Evolutionary conservation across 2,797 vertebrate species (phyloP).

Genomic region (Vespertilio murinus): DNA sequence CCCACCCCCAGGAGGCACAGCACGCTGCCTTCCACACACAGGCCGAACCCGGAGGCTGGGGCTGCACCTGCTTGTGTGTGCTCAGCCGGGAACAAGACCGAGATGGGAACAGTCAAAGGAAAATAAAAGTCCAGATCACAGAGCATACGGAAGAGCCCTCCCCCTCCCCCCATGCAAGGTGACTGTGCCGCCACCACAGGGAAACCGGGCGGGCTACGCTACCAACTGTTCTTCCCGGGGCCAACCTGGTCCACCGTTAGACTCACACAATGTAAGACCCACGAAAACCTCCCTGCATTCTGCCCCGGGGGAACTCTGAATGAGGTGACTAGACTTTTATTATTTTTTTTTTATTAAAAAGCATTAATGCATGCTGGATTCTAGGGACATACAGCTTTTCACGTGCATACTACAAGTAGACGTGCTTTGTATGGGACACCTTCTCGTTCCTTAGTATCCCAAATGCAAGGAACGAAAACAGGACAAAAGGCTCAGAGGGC

Average conservation of each 20-base stretch:
- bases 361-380: no score
- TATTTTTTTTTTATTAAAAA: no score
- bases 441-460: background rate
- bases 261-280: background rate
- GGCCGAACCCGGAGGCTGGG: background rate
- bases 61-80: background rate
- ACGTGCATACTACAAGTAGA: background rate
- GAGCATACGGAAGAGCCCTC: slow-evolving; percentile 61
- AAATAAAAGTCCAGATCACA: background rate
- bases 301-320: background rate
- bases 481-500: background rate
- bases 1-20: background rate
- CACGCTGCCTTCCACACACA: background rate
- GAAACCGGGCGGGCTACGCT: background rate
- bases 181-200: background rate
- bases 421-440: background rate
- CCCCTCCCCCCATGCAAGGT: background rate
- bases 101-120: slow-evolving; percentile 55
- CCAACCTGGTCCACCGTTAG: background rate
- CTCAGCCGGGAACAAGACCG: background rate
- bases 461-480: background rate
- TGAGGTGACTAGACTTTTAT: background rate
- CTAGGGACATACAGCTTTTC: background rate
- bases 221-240: background rate
- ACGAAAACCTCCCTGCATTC: background rate